A percentile compares a stretch with the other conserved stretches of the same genome.
phyloP scores from a whole-genome alignment of 2,113 vertebrate species.

The Gadus chalcogrammus region DNA sequence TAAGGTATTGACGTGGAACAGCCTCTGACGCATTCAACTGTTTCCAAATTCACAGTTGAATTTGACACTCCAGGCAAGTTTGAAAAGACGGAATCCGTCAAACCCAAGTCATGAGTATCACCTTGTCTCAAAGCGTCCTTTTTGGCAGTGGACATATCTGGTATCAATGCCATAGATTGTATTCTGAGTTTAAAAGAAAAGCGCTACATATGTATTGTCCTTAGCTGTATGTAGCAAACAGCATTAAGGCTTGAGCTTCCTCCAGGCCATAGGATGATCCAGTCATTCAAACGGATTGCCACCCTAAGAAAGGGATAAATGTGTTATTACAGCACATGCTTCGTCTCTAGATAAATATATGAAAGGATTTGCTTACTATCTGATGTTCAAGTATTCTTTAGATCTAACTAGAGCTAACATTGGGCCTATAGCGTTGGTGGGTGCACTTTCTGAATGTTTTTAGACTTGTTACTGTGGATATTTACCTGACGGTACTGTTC shows the following conservation, averaged over 20 bases:
- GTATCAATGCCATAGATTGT: not conserved
- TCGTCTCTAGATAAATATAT: not conserved
- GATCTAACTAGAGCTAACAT: too few relatives aligned
- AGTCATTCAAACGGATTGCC: conserved; percentile 44
- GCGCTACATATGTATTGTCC: not conserved
- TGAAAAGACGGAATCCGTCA: not conserved
- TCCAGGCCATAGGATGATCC: not conserved
- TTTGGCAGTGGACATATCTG: not conserved
- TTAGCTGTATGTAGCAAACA: conserved; percentile 6
- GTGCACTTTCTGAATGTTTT: not conserved
- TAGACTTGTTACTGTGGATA: not conserved
- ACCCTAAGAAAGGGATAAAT: conserved; percentile 48
- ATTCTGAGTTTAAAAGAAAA: not conserved
- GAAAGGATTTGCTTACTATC: not conserved
- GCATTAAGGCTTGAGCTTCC: not conserved
- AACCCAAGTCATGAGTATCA: not conserved
- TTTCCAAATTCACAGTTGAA: too few relatives aligned
- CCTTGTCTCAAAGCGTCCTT: not conserved
- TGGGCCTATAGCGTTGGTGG: not conserved
- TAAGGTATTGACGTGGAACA: too few relatives aligned
- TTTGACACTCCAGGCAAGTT: too few relatives aligned
- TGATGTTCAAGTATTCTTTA: not conserved
- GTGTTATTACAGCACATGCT: not conserved
- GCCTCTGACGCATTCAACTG: too few relatives aligned
- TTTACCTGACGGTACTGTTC: conserved; percentile 57